A percentile compares a stretch with the other conserved stretches of the same genome.
phyloP scores from a whole-genome alignment of 2,888 invertebrate species.

The Epistrophella euchroma region DNA sequence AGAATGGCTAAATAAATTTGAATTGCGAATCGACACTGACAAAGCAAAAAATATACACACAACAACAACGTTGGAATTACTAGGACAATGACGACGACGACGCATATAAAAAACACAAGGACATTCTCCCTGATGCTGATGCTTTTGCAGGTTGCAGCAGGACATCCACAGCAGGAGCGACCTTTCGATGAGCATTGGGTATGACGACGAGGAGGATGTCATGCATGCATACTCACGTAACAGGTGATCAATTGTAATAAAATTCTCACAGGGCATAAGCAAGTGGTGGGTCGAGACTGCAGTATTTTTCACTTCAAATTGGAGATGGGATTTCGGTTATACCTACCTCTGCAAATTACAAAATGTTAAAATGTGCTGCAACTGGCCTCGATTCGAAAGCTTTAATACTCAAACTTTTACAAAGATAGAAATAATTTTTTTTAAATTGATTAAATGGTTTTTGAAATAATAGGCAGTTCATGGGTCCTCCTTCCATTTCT shows the following conservation, averaged over 20 bases:
- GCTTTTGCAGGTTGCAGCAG: slow-evolving; percentile 8
- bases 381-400: background rate
- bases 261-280: slow-evolving; percentile 79
- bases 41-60: slow-evolving; percentile 44
- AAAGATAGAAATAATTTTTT: background rate
- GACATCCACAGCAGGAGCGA: background rate
- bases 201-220: slow-evolving; percentile 54
- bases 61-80: slow-evolving; percentile 16
- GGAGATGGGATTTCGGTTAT: background rate
- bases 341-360: background rate
- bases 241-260: slow-evolving; percentile 82
- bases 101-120: slow-evolving; percentile 29
- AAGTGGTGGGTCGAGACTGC: background rate
- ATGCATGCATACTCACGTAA: slow-evolving; percentile 79
- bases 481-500: no score
- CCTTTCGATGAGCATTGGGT: slow-evolving; percentile 36
- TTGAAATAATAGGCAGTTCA: no score
- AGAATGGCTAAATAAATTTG: slow-evolving; percentile 74
- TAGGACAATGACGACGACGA: slow-evolving; percentile 1
- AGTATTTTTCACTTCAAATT: background rate
- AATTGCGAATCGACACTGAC: slow-evolving; percentile 62
- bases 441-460: no score
- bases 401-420: background rate
- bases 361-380: background rate
- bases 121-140: slow-evolving; percentile 18